Evolutionary conservation across 92 coral and sea anemone species (phyloP).

Genomic region (Heteractis magnifica): DNA sequence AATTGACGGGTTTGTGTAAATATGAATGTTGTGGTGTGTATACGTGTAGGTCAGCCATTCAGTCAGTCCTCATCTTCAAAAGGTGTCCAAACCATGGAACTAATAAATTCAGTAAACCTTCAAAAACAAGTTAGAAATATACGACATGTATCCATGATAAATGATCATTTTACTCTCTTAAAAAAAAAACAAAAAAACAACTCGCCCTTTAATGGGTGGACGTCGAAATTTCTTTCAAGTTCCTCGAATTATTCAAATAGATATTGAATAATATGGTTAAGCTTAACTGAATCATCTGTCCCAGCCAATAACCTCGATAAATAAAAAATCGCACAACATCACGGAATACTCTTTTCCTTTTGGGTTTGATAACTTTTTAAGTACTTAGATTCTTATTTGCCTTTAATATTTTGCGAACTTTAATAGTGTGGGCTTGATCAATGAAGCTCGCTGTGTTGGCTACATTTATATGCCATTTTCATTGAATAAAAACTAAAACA

Average conservation of each 20-base stretch:
- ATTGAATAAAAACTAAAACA: not conserved
- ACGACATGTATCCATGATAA: not conserved
- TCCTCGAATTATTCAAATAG: not conserved
- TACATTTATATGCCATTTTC: conserved; percentile 2
- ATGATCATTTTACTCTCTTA: not conserved
- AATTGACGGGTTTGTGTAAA: not conserved
- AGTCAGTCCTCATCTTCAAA: not conserved
- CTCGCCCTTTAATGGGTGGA: not conserved
- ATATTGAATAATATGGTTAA: not conserved
- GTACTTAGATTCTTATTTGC: no score
- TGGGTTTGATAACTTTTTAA: no score
- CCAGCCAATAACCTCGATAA: not conserved
- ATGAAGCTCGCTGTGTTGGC: not conserved
- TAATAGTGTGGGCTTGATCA: not conserved
- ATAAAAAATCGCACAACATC: no score
- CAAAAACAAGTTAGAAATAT: not conserved
- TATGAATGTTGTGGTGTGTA: not conserved
- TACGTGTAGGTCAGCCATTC: not conserved
- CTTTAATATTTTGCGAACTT: not conserved
- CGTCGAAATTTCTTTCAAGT: not conserved
- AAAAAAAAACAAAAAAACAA: not conserved
- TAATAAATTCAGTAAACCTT: not conserved
- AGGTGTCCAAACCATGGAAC: no score
- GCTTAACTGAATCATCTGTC: not conserved
- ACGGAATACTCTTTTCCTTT: no score